phyloP scores from a whole-genome alignment of 1,140 invertebrate genomes.

The Chelonus insularis region DNA sequence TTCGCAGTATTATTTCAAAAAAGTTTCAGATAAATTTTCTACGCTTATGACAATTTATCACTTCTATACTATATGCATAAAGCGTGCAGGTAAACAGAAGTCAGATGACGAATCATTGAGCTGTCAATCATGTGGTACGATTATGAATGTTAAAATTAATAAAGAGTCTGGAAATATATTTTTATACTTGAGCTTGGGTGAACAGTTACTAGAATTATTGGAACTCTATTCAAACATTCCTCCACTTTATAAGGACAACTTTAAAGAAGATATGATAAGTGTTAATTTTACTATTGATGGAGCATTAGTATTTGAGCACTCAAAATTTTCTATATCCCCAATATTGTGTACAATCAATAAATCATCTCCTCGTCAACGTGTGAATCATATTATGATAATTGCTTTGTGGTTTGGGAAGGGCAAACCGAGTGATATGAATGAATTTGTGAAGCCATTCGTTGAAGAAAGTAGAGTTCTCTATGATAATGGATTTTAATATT shows the following conservation, averaged over 20 bases:
- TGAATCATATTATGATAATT: constrained; percentile 27
- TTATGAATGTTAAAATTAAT: too few species aligned
- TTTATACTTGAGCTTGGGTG: not conserved
- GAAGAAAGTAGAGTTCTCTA: constrained; percentile 24
- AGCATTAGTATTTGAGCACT: constrained; percentile 30
- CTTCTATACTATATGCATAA: not conserved
- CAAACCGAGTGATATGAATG: constrained; percentile 33
- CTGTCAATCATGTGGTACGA: too few species aligned
- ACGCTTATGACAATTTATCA: not conserved
- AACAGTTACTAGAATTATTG: not conserved
- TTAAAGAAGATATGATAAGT: constrained; percentile 16
- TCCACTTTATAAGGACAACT: not conserved
- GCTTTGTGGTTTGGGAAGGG: constrained; percentile 32
- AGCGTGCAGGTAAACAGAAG: not conserved
- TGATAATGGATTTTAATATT: constrained; percentile 31
- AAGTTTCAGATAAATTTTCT: not conserved
- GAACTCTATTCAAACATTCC: not conserved
- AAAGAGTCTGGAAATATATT: too few species aligned
- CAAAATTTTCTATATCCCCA: constrained; percentile 25
- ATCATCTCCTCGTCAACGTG: constrained; percentile 18
- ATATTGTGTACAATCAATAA: constrained; percentile 31
- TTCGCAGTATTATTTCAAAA: not conserved
- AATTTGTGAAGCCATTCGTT: constrained; percentile 34
- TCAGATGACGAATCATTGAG: too few species aligned
- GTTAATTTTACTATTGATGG: constrained; percentile 36